phyloP scores from a whole-genome alignment of 2,888 invertebrate genomes.

The Drosophila pseudotalamancana region DNA sequence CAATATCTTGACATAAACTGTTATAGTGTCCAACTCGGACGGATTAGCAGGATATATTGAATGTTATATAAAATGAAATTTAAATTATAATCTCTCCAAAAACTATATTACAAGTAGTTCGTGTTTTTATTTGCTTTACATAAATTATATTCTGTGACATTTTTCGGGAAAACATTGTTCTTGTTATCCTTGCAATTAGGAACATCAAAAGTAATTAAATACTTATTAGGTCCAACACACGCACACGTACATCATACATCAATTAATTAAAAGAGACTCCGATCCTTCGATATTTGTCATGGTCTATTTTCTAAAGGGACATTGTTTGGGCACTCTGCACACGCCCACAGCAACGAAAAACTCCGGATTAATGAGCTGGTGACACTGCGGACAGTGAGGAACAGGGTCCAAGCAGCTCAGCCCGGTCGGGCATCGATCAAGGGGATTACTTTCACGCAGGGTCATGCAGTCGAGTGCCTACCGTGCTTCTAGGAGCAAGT shows the following conservation, averaged over 20 bases:
- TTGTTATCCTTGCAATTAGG: constrained; percentile 4
- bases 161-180: constrained; percentile 1
- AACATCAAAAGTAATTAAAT: constrained; percentile 36
- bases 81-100: neutral
- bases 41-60: too few species aligned
- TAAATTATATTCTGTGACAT: neutral
- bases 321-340: constrained; percentile 27
- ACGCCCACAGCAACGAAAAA: constrained; percentile 31
- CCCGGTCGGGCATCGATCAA: constrained; percentile 34
- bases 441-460: constrained; percentile 73
- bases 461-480: constrained; percentile 44
- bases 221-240: constrained; percentile 49
- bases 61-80: too few species aligned
- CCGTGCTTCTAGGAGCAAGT: constrained; percentile 44
- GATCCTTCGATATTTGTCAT: constrained; percentile 35
- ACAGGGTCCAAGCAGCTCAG: constrained; percentile 16
- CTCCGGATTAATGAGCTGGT: constrained; percentile 59
- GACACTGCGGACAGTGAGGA: constrained; percentile 58
- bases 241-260: constrained; percentile 30
- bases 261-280: constrained; percentile 56
- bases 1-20: too few species aligned
- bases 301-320: constrained; percentile 8
- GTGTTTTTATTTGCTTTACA: neutral
- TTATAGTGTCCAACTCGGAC: too few species aligned
- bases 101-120: neutral